Evolutionary conservation across 2,797 vertebrate genomes (phyloP).

Genomic region (Gouania willdenowi): DNA sequence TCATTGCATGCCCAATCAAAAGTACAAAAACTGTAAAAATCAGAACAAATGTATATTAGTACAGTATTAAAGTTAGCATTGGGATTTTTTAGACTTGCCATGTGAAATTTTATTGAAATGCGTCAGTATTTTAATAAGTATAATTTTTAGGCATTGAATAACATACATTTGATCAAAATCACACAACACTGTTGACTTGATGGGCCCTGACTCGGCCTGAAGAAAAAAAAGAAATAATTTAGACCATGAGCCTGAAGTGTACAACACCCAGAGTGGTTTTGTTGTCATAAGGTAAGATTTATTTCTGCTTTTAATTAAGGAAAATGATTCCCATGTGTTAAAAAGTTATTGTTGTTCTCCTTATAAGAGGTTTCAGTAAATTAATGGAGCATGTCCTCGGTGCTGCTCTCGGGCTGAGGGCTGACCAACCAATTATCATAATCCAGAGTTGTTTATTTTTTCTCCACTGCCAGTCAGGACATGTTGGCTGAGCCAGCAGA

Average conservation of each 20-base stretch:
- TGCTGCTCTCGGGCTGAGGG: constrained; percentile 64
- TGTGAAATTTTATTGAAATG: too few species aligned
- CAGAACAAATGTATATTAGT: too few species aligned
- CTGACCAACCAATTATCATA: constrained; percentile 86
- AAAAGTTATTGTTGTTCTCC: constrained; percentile 79
- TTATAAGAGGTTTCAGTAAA: constrained; percentile 84
- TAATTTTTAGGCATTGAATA: too few species aligned
- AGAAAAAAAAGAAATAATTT: too few species aligned
- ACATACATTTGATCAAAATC: too few species aligned
- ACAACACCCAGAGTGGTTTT: constrained; percentile 51
- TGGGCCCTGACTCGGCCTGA: constrained; percentile 28
- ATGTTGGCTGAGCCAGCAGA: constrained; percentile 36
- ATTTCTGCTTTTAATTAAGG: constrained; percentile 88
- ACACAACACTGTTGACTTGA: too few species aligned
- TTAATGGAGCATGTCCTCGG: constrained; percentile 82
- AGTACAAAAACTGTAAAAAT: too few species aligned
- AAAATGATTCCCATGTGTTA: constrained; percentile 89
- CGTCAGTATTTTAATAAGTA: too few species aligned
- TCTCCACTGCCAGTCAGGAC: constrained; percentile 65
- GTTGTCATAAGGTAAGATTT: constrained; percentile 79
- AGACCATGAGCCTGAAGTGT: constrained; percentile 37
- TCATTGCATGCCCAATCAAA: too few species aligned
- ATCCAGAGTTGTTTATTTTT: constrained; percentile 87
- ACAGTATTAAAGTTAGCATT: too few species aligned
- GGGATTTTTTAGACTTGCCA: too few species aligned